Base-by-base conservation (phyloP, 2,113 vertebrate species). In the Lonchura striata region DNA sequence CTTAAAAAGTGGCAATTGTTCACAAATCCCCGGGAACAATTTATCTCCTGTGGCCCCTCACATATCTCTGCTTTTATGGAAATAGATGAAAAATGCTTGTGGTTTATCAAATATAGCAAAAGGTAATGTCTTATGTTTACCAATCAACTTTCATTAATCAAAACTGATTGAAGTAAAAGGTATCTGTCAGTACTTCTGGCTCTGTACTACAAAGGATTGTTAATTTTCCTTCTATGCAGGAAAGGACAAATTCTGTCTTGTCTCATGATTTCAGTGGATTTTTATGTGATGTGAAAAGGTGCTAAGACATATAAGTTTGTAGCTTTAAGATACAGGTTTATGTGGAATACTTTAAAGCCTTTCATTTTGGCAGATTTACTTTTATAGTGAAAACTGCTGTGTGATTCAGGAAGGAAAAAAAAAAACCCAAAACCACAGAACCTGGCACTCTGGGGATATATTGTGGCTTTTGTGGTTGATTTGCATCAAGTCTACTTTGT, bases 101-200 rank as follows among this genome's bases (percentile, higher is more conserved):
- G 83, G 86, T 70, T 92, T 91, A 87, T 61, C 81, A 79, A 83
- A 71, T 79, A 77, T 3, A 84, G 50, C 49, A 82, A 82, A 88
- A 88, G 52, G 75, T 88, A 60, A 78, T 75, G 52, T 71, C 80
- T 78, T 93, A 8, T 78, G 71, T 94, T 93, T 96, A 57, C 88
- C 90, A 90, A 80, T 88, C 95, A 90, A 80, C 39, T 92, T 93
- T 60, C 88, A 92, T 92, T 96, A 91, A 88, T 96, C 76, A 90
- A 92, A 92, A 44, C 63, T 44, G 59, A 74, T 87, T 80, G 75
- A 83, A 90, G 47, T 79, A 86, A 84, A 95, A 94, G 28, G 13
- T 85, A 24, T 54, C 57, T 95, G 87, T 78, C 64, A 64, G 82
- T 68, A 64, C 56, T 86, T 70, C 25, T 60, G 41, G 18, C 71